Percentiles rank a stretch among this genome's conserved stretches.
Conservation (phyloP, 2,113 vertebrate species). For the Brevimyrus niger region DNA sequence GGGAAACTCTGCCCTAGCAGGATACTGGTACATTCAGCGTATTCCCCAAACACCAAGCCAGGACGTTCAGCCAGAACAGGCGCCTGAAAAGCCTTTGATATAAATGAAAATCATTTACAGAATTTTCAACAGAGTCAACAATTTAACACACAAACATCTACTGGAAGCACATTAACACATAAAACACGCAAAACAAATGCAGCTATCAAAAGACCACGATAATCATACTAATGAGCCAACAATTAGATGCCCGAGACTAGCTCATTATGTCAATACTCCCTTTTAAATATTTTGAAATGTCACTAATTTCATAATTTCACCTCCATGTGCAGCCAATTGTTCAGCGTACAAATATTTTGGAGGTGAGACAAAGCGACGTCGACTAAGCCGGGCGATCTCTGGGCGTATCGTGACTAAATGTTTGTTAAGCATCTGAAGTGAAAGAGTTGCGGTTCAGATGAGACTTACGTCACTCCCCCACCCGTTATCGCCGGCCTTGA, state of each 20-base stretch:
- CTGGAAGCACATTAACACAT: not conserved
- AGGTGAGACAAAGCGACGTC: not conserved
- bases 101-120: not conserved
- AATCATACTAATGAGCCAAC: slow-evolving; percentile 18
- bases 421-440: not conserved
- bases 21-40: not conserved
- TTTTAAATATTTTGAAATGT: slow-evolving; percentile 20
- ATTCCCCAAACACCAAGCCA: not conserved
- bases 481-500: not conserved
- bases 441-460: not conserved
- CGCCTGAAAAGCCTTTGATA: not conserved
- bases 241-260: slow-evolving; percentile 12
- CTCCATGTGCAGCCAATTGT: not conserved
- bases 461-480: not conserved
- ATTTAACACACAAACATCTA: not conserved
- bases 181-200: not conserved
- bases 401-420: not conserved
- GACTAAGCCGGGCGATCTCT: not conserved
- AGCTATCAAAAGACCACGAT: not conserved
- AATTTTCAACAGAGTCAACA: slow-evolving; percentile 6
- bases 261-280: slow-evolving; percentile 13
- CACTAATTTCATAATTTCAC: slow-evolving; percentile 11
- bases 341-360: not conserved
- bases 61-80: not conserved
- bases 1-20: too few relatives aligned